Percentiles rank a stretch among this genome's conserved stretches.
These are phyloP conservation scores for Lasiurus cinereus DNA, from an alignment of 2,113 vertebrate genomes.

Conservation along the genomic window DNA sequence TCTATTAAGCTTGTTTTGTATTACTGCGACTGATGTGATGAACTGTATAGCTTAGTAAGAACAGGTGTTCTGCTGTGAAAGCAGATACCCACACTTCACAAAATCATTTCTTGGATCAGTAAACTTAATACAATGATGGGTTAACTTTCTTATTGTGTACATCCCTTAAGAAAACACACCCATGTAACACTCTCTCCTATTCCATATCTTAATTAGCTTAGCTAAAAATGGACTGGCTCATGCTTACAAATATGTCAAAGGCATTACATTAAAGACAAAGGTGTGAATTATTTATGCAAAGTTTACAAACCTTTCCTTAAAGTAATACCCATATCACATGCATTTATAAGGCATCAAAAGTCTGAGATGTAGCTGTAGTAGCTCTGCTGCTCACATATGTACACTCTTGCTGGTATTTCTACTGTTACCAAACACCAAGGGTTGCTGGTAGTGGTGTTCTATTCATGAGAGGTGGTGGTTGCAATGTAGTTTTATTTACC, in stretches of 20 bases:
- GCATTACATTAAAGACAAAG: background rate
- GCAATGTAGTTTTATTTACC: background rate
- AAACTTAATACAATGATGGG: background rate
- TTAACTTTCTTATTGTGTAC: background rate
- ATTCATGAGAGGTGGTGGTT: background rate
- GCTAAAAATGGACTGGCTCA: background rate
- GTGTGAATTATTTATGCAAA: background rate
- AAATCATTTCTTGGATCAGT: slow-evolving; percentile 30
- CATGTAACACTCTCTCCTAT: background rate
- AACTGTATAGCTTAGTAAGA: background rate
- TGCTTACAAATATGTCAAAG: slow-evolving; percentile 31
- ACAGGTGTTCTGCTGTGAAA: slow-evolving; percentile 62
- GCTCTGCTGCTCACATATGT: background rate
- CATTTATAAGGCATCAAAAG: background rate
- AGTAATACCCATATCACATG: background rate
- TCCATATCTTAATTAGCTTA: slow-evolving; percentile 39
- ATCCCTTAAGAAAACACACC: slow-evolving; percentile 26
- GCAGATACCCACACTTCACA: slow-evolving; percentile 1
- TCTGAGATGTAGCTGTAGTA: background rate
- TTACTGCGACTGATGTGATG: background rate
- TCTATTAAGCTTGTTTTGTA: background rate
- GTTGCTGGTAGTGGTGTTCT: background rate
- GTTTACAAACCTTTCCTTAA: background rate
- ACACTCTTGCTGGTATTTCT: background rate
- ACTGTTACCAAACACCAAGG: background rate